phyloP scores from a whole-genome alignment of 2,113 vertebrate genomes.

The Sinocyclocheilus grahami region DNA sequence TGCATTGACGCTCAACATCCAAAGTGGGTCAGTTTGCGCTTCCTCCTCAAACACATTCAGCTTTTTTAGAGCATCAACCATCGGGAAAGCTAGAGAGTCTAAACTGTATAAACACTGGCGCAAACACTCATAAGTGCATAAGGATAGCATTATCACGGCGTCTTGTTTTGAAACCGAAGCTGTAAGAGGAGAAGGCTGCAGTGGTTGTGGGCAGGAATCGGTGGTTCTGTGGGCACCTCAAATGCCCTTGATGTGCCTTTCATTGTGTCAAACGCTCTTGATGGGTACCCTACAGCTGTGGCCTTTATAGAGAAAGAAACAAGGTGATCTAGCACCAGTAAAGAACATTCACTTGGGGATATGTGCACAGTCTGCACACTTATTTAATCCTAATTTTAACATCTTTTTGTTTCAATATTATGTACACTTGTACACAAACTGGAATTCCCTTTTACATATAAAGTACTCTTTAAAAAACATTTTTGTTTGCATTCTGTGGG shows the following conservation, averaged over 20 bases:
- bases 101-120: neutral
- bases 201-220: slow-evolving; percentile 19
- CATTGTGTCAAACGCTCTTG: slow-evolving; percentile 26
- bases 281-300: slow-evolving; percentile 44
- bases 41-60: neutral
- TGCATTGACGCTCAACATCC: slow-evolving; percentile 12
- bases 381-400: neutral
- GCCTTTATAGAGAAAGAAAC: slow-evolving; percentile 12
- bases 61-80: neutral
- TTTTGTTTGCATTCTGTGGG: neutral
- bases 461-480: no score
- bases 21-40: slow-evolving; percentile 26
- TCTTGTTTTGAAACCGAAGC: slow-evolving; percentile 40
- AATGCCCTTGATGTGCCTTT: slow-evolving; percentile 51
- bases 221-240: slow-evolving; percentile 31
- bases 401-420: neutral
- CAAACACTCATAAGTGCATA: neutral
- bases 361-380: no score
- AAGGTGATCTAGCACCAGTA: neutral
- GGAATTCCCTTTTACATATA: no score
- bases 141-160: slow-evolving; percentile 20
- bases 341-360: neutral
- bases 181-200: slow-evolving; percentile 8
- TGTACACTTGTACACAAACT: neutral
- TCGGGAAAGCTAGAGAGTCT: neutral